Percentiles rank a stretch among this genome's conserved stretches.
Conservation (phyloP, 2,113 vertebrate genomes). For the Columba janthina region DNA sequence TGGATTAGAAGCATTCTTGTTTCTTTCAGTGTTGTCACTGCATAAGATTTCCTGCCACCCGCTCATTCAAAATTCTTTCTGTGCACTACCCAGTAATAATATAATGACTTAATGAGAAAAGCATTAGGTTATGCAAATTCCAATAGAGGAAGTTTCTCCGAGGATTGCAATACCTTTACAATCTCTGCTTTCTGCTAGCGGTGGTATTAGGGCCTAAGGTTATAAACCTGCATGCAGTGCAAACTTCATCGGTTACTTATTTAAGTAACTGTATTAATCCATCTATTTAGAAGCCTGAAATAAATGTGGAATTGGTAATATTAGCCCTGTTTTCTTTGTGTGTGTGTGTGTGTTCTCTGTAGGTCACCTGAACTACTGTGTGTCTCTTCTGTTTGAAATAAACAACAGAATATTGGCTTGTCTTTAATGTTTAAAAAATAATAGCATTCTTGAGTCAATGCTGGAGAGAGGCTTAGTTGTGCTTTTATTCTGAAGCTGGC, state of each 20-base stretch:
- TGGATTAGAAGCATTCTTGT: slow-evolving; percentile 1
- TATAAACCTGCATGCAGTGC: background rate
- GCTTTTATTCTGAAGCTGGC: background rate
- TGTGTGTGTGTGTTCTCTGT: background rate
- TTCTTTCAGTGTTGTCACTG: background rate
- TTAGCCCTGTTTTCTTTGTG: background rate
- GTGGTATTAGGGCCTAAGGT: background rate
- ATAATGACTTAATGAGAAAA: background rate
- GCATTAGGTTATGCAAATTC: background rate
- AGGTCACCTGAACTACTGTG: background rate
- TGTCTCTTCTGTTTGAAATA: background rate
- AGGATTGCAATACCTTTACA: background rate
- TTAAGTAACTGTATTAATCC: background rate
- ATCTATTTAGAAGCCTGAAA: background rate
- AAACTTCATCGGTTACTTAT: background rate
- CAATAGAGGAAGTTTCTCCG: background rate
- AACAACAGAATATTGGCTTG: background rate
- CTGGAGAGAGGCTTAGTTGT: background rate
- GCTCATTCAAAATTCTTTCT: background rate
- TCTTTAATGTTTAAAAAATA: background rate
- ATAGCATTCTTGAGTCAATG: background rate
- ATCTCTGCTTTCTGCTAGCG: background rate
- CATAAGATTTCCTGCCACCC: background rate
- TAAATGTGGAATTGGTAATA: background rate
- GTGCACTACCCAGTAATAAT: background rate